phyloP scores from a whole-genome alignment of 2,797 vertebrate species.

The Lateolabrax maculatus region DNA sequence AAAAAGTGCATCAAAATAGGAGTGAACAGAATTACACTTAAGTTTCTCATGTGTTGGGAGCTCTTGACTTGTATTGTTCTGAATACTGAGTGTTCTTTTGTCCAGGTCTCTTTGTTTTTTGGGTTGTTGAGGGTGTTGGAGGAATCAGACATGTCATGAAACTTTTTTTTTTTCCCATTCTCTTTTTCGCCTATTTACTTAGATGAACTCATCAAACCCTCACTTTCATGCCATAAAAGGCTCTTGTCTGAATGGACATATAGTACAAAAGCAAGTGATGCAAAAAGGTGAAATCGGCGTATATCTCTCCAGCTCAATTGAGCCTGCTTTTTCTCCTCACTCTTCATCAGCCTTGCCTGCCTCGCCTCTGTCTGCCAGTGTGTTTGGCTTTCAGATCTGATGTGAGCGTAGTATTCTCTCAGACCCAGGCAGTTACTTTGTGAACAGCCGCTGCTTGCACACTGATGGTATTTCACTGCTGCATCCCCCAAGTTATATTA shows the following conservation, averaged over 20 bases:
- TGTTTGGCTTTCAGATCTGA: conserved; percentile 81
- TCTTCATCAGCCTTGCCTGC: conserved; percentile 82
- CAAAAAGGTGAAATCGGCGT: conserved; percentile 87
- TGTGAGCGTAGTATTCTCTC: conserved; percentile 81
- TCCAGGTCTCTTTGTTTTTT: conserved; percentile 70
- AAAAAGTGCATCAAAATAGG: conserved; percentile 93
- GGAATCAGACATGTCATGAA: conserved; percentile 71
- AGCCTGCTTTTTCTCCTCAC: conserved; percentile 77
- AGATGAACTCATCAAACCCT: conserved; percentile 79
- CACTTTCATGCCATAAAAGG: conserved; percentile 81
- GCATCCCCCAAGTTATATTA: conserved; percentile 85
- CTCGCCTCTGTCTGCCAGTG: conserved; percentile 76
- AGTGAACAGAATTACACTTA: conserved; percentile 95
- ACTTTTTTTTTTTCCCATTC: conserved; percentile 66
- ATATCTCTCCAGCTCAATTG: conserved; percentile 77
- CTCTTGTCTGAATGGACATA: conserved; percentile 81
- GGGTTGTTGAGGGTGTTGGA: conserved; percentile 42
- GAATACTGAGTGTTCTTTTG: conserved; percentile 63
- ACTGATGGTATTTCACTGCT: conserved; percentile 81
- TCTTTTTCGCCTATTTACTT: conserved; percentile 78
- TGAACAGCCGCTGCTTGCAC: conserved; percentile 70
- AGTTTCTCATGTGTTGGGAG: conserved; percentile 85
- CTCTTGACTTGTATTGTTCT: conserved; percentile 57
- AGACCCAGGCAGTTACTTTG: conserved; percentile 79
- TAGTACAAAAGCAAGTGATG: conserved; percentile 86